A percentile compares a stretch with the other conserved stretches of the same genome.
phyloP scores from a whole-genome alignment of 2,113 vertebrate species.

The Hemibates koningsi region DNA sequence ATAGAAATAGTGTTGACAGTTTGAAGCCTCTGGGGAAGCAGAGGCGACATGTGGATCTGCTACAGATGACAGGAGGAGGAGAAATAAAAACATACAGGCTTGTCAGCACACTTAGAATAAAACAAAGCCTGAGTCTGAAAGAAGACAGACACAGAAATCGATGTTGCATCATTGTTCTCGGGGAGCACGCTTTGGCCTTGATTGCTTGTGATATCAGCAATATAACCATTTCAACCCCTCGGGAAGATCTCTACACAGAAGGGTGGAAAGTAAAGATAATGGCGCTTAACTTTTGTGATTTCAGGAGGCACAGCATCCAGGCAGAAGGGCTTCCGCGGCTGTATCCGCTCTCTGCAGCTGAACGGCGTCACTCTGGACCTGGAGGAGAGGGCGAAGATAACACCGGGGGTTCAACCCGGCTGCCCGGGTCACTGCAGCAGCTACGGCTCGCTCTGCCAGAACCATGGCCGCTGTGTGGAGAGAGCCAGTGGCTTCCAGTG shows the following conservation, averaged over 20 bases:
- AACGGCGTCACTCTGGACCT: conserved; percentile 86
- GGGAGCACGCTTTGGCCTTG: not conserved
- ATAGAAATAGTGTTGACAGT: conserved; percentile 12
- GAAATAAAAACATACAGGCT: not conserved
- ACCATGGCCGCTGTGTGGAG: not conserved
- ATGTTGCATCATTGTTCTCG: not conserved
- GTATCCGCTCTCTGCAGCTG: conserved; percentile 85
- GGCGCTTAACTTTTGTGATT: not conserved
- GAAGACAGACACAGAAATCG: not conserved
- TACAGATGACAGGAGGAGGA: conserved; percentile 2
- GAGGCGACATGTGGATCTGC: not conserved
- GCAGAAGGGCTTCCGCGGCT: conserved; percentile 89
- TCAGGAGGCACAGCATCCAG: conserved; percentile 89
- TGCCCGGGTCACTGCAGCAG: conserved; percentile 92
- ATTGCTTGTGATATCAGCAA: not conserved
- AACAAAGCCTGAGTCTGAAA: not conserved
- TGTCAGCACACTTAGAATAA: not conserved
- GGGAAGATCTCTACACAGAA: not conserved
- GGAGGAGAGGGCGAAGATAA: conserved; percentile 85
- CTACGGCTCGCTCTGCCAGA: conserved; percentile 74
- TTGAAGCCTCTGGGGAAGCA: not conserved
- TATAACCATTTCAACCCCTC: not conserved
- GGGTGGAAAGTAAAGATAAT: not conserved
- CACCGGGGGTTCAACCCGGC: conserved; percentile 83
- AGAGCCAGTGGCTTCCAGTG: accelerated